Base-by-base conservation (phyloP, 92 coral and sea anemone species). In the Meandrina meandrites region DNA sequence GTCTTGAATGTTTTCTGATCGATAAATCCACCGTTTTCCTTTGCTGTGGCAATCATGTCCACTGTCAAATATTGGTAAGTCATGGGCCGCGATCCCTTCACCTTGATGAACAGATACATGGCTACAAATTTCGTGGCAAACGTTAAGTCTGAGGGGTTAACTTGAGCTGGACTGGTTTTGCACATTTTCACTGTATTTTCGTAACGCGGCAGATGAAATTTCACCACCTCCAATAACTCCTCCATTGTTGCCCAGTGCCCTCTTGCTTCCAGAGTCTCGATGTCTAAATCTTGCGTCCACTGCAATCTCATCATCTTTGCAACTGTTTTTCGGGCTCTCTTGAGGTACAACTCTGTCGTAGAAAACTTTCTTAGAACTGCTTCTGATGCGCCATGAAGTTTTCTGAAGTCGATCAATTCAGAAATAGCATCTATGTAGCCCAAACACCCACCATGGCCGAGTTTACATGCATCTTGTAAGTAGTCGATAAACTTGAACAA, bases 211-310 rank as follows among this genome's bases (percentile, higher is more conserved):
- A 86, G 17, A 81, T 89, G 86, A 80, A 27, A 80, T 10, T 86
- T 69, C 21, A 92, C 79, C 47, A 87, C 93, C 62, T 81, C 36
- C 40, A 53, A 24, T 19, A 90, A 53, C 67, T 92, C 95, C 15
- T 69, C 81, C 88, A 92, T 42, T 36, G 93, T 92, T 35, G 91
- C 93, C 95, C 95, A 92, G 86, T 88, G 89, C 0, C 93, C 87
- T 75, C 64, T 90, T 50, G 45, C 45, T 40, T 40, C 45, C 45
- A 40, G 45, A 40, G 45, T 40, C 3, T 40, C 45, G 45, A 40
- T 89, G 87, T 86, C 95, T 40, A 92, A 37, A 79, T 92, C 95
- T 40, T 64, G 57, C 37, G 78, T 69, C 91, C 95, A 90, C 32
- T 90, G 88, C 77, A 82, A 22, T 80, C 81, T 58, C 91, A 90